Conservation (phyloP, 1,140 invertebrate species). For the Wiebesia pumilae region DNA sequence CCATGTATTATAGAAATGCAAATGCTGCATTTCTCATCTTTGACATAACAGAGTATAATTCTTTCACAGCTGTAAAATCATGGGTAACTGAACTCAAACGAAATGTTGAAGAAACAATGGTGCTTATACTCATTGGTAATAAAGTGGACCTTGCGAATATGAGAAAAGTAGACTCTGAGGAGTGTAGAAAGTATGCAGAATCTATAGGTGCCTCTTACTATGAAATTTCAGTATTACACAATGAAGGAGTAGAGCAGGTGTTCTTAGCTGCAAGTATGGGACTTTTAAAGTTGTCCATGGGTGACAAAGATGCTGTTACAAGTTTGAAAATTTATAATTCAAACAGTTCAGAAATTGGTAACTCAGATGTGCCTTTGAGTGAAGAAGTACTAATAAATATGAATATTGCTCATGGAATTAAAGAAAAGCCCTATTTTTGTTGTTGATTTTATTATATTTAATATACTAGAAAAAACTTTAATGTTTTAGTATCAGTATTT, state of each 20-base stretch:
- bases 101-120: conserved; percentile 84
- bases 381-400: conserved; percentile 66
- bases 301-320: conserved; percentile 53
- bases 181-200: conserved; percentile 84
- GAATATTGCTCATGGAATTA: conserved; percentile 78
- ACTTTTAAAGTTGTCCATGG: conserved; percentile 73
- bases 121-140: conserved; percentile 89
- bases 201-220: conserved; percentile 89
- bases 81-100: conserved; percentile 88
- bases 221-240: conserved; percentile 87
- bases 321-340: conserved; percentile 76
- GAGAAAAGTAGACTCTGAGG: conserved; percentile 80
- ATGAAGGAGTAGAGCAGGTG: conserved; percentile 83
- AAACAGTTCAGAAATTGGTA: conserved; percentile 66
- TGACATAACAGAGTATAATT: conserved; percentile 85
- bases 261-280: conserved; percentile 80
- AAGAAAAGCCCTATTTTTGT: conserved; percentile 76
- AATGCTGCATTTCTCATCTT: conserved; percentile 91
- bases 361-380: conserved; percentile 64
- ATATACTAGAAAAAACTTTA: neutral
- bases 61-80: conserved; percentile 84
- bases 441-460: conserved; percentile 67
- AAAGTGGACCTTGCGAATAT: conserved; percentile 85
- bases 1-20: conserved; percentile 94
- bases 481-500: neutral